Evolutionary conservation across 2,113 vertebrate genomes (phyloP).

Genomic region (Xyrauchen texanus): DNA sequence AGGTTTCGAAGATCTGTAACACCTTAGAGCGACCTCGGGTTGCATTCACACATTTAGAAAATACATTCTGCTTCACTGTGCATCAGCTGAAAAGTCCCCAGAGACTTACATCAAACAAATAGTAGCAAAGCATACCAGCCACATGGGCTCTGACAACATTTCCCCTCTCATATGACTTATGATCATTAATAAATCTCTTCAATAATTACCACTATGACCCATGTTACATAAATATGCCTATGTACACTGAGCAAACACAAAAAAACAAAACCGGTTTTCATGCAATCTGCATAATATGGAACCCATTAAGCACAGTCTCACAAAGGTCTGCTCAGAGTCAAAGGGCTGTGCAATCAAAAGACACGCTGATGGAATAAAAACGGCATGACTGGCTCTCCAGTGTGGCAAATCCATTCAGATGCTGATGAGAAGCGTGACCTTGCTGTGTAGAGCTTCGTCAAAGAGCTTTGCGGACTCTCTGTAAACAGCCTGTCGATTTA

Average conservation of each 20-base stretch:
- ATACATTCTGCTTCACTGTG: neutral
- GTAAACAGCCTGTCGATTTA: conserved; percentile 45
- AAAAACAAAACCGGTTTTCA: conserved; percentile 29
- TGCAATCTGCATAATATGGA: neutral
- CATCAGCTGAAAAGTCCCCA: neutral
- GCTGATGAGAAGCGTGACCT: conserved; percentile 42
- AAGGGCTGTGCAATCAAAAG: neutral
- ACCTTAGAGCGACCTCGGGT: neutral
- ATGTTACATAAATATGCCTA: neutral
- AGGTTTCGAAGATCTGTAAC: neutral
- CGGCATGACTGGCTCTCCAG: neutral
- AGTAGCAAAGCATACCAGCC: neutral
- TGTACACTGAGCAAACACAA: conserved; percentile 26
- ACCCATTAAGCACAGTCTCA: neutral
- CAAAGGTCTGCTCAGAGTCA: neutral
- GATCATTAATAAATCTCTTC: neutral
- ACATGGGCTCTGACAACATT: neutral
- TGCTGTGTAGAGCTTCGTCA: conserved; percentile 27
- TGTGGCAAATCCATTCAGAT: conserved; percentile 33
- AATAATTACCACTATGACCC: neutral
- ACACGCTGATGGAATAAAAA: neutral
- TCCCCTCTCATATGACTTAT: conserved; percentile 12
- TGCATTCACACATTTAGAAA: conserved; percentile 17
- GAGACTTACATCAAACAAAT: neutral
- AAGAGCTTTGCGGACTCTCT: conserved; percentile 33